Evolutionary conservation across 2,888 invertebrate genomes (phyloP).

Genomic region (Margaritifera margaritifera): DNA sequence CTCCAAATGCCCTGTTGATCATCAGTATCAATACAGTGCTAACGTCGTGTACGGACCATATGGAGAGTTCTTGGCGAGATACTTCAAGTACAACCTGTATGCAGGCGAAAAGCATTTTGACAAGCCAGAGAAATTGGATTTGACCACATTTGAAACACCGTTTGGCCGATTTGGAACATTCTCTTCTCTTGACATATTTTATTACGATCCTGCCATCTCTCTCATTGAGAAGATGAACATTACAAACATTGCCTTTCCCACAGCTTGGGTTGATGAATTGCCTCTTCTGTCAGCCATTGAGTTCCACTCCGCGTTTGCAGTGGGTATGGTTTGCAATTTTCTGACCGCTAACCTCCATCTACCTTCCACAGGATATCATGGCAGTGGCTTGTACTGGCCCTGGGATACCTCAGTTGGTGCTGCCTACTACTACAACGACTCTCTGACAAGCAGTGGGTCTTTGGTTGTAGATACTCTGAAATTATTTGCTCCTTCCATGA

Average conservation of each 20-base stretch:
- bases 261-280: constrained; percentile 68
- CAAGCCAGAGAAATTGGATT: constrained; percentile 39
- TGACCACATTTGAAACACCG: constrained; percentile 47
- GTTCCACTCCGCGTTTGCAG: constrained; percentile 34
- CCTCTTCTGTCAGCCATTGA: constrained; percentile 33
- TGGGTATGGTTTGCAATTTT: constrained; percentile 23
- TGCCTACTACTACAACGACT: constrained; percentile 17
- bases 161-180: constrained; percentile 78
- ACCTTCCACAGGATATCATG: constrained; percentile 18
- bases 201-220: constrained; percentile 80
- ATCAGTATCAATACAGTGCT: constrained; percentile 22
- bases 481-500: constrained; percentile 3
- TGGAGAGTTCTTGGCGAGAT: constrained; percentile 73
- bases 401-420: constrained; percentile 26
- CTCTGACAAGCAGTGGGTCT: constrained; percentile 9
- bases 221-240: constrained; percentile 76
- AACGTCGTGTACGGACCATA: constrained; percentile 28
- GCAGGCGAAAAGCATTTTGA: constrained; percentile 72
- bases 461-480: constrained; percentile 23
- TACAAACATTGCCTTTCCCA: constrained; percentile 80
- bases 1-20: constrained; percentile 19
- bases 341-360: constrained; percentile 29
- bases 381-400: constrained; percentile 39
- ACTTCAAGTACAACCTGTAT: constrained; percentile 75
- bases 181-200: constrained; percentile 87